These are phyloP conservation scores for Gymnarchus niloticus DNA, from an alignment of 2,113 vertebrate species.

Conservation along the genomic window DNA sequence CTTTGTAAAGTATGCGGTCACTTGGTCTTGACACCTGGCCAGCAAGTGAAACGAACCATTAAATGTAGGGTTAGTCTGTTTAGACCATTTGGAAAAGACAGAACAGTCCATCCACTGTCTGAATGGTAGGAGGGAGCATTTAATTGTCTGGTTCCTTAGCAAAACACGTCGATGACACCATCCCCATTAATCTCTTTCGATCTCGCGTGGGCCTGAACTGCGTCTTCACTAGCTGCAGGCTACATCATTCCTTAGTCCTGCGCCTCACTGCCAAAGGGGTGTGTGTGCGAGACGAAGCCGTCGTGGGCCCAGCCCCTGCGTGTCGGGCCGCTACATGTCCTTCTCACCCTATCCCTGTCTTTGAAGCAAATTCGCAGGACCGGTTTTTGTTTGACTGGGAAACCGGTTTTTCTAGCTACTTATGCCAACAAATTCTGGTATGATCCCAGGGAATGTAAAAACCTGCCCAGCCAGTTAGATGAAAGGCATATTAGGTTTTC, in stretches of 20 bases:
- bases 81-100: not conserved
- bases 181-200: not conserved
- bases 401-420: conserved; percentile 73
- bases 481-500: conserved; percentile 82
- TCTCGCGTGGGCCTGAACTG: not conserved
- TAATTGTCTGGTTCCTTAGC: not conserved
- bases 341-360: conserved; percentile 43
- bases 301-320: conserved; percentile 50
- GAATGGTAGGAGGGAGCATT: not conserved
- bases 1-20: not conserved
- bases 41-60: not conserved
- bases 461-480: conserved; percentile 82
- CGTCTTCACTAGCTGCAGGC: conserved; percentile 70
- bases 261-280: conserved; percentile 48
- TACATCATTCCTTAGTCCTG: conserved; percentile 64
- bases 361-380: conserved; percentile 74
- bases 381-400: conserved; percentile 61
- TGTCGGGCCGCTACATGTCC: conserved; percentile 69
- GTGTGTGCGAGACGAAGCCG: conserved; percentile 34
- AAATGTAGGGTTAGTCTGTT: not conserved
- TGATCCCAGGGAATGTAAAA: conserved; percentile 76
- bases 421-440: conserved; percentile 84
- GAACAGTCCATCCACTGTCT: not conserved
- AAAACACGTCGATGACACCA: not conserved
- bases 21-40: not conserved